A percentile compares a stretch with the other conserved stretches of the same genome.
Conservation (phyloP, 2,797 vertebrate genomes). For the Hippopotamyrus pictus region DNA sequence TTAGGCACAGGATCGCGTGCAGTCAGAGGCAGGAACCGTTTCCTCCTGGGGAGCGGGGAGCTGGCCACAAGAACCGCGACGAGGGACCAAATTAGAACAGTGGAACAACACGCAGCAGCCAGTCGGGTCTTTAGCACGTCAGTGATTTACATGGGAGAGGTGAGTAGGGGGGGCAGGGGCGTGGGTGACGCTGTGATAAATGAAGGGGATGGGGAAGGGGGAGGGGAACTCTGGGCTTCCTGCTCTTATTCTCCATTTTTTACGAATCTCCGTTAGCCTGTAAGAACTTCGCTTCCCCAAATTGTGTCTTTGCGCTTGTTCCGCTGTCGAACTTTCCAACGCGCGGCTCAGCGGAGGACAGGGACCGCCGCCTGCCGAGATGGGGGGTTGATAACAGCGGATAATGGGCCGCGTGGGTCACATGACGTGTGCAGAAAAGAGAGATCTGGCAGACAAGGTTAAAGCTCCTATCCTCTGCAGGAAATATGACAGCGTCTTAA, state of each 20-base stretch:
- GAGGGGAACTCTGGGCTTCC: conserved; percentile 44
- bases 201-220: conserved; percentile 42
- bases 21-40: conserved; percentile 53
- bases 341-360: not conserved
- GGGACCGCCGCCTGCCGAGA: not conserved
- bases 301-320: not conserved
- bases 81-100: conserved; percentile 55
- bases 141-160: conserved; percentile 59
- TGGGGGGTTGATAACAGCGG: not conserved
- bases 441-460: not conserved
- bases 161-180: conserved; percentile 40
- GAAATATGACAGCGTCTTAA: not conserved
- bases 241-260: conserved; percentile 36
- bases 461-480: not conserved
- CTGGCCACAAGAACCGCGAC: conserved; percentile 38
- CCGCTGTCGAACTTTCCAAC: not conserved
- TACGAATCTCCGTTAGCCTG: not conserved
- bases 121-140: conserved; percentile 29
- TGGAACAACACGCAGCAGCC: conserved; percentile 40
- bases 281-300: conserved; percentile 1
- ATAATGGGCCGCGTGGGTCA: not conserved
- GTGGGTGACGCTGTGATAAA: conserved; percentile 52
- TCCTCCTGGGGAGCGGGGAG: conserved; percentile 47
- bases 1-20: conserved; percentile 48
- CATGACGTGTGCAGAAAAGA: not conserved